Base-by-base conservation (phyloP, 2,797 vertebrate genomes). In the Hylomyscus alleni region DNA sequence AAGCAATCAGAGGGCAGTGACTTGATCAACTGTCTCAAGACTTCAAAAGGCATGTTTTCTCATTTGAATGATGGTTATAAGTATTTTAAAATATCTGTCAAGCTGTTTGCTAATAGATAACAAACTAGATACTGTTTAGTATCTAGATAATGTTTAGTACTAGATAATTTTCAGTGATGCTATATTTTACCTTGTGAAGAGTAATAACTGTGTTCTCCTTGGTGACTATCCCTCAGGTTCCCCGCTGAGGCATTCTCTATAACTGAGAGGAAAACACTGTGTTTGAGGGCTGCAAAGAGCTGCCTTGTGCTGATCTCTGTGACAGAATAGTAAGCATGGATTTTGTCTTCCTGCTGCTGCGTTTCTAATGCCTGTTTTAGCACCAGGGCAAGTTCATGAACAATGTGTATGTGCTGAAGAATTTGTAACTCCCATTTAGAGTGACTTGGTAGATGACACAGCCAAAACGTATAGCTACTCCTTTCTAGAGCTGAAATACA, bases 51-150 rank as follows among this genome's bases (percentile, higher is more conserved):
- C 3, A 24, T 82, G 62, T 40, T 77, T 60, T 78, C 92, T 90
- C 69, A 84, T 93, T 47, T 92, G 65, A 92, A 69, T 78, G 47
- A 26, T 9, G 6, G 56, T 80, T 19, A 52, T 93, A 14, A 4
- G 22, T 12, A 9, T 77, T 77, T 93, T 85, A 52, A 86, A 77
- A 95, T 81, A 44, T 73, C 76, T 54, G 54, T 19, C 69, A 89
- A 93, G 2, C 10, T 20, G 3, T 94, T 89, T 40, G 13, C 11
- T 37, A 60, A 8, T 60, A 60, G 58, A 24, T 60, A 60, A 60
- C 58, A 60, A 60, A 60, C 58, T 60, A 60, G 58, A 24, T 9
- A 60, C 58, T 24, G 22, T 60, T 24, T 60, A 60, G 22, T 60
- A 24, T 60, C 8, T 24, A 24, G 22, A 60, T 26, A 26, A 24